phyloP scores from a whole-genome alignment of 1,140 invertebrate genomes.

The Ruditapes philippinarum region DNA sequence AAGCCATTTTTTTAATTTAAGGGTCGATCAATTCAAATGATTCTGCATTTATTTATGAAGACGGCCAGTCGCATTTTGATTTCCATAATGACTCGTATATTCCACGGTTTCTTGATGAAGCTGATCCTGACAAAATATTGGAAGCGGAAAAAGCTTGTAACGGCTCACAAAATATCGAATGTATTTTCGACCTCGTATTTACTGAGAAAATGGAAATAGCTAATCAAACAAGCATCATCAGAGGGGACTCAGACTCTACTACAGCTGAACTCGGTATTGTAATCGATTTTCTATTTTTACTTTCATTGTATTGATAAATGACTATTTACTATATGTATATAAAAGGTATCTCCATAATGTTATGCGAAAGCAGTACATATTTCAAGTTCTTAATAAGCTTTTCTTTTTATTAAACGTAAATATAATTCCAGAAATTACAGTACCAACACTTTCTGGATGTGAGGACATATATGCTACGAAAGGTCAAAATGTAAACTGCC shows the following conservation, averaged over 20 bases:
- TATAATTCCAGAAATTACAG: not conserved
- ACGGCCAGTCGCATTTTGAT: not conserved
- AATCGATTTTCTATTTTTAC: no score
- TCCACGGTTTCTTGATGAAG: not conserved
- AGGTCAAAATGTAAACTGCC: not conserved
- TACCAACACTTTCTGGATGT: not conserved
- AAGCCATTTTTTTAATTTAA: no score
- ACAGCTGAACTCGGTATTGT: not conserved
- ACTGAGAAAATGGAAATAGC: not conserved
- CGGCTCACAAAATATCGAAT: slow-evolving; percentile 7
- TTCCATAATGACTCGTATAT: not conserved
- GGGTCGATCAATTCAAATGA: not conserved
- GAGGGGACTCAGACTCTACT: not conserved
- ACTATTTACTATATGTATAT: no score
- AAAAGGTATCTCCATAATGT: no score
- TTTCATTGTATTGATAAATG: no score
- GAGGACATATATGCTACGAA: not conserved
- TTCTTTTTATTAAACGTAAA: no score
- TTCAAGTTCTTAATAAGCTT: not conserved
- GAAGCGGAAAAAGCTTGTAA: not conserved
- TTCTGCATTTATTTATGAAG: not conserved
- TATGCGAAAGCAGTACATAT: no score
- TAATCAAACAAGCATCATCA: not conserved
- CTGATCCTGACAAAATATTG: not conserved
- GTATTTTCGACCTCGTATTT: slow-evolving; percentile 3